phyloP scores from a whole-genome alignment of 2,888 invertebrate genomes.

The Apamea anceps region DNA sequence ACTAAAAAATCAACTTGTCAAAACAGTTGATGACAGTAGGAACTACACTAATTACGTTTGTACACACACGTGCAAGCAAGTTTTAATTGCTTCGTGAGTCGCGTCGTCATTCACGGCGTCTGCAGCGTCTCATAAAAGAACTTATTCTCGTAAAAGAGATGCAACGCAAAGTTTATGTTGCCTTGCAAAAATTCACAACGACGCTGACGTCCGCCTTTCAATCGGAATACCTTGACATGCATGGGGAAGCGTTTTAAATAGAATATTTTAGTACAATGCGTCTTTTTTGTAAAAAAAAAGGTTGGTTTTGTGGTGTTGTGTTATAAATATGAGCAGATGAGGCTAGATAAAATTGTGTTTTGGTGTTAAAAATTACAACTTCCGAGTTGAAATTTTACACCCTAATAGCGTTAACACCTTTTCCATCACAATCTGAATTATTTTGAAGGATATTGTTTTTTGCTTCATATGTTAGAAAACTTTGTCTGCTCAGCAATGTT shows the following conservation, averaged over 20 bases:
- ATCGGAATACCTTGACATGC: slow-evolving; percentile 70
- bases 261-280: slow-evolving; percentile 67
- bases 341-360: too few relatives aligned
- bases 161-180: slow-evolving; percentile 71
- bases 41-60: slow-evolving; percentile 70
- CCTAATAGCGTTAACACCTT: too few relatives aligned
- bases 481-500: too few relatives aligned
- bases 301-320: not conserved
- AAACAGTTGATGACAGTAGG: slow-evolving; percentile 51
- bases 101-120: slow-evolving; percentile 72
- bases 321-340: not conserved
- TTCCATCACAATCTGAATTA: too few relatives aligned
- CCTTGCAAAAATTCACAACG: slow-evolving; percentile 74
- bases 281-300: slow-evolving; percentile 2
- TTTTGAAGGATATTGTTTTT: too few relatives aligned
- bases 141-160: slow-evolving; percentile 75
- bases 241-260: slow-evolving; percentile 64
- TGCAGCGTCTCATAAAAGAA: slow-evolving; percentile 76
- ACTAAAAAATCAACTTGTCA: slow-evolving; percentile 19
- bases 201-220: slow-evolving; percentile 70
- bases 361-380: not conserved
- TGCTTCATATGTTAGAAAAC: too few relatives aligned
- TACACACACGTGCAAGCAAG: slow-evolving; percentile 69
- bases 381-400: not conserved
- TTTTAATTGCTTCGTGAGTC: slow-evolving; percentile 82